Evolutionary conservation across 2,888 invertebrate genomes (phyloP), one percentile per base, ranked within the genome.

Genomic region (Ophioninae sp.): DNA sequence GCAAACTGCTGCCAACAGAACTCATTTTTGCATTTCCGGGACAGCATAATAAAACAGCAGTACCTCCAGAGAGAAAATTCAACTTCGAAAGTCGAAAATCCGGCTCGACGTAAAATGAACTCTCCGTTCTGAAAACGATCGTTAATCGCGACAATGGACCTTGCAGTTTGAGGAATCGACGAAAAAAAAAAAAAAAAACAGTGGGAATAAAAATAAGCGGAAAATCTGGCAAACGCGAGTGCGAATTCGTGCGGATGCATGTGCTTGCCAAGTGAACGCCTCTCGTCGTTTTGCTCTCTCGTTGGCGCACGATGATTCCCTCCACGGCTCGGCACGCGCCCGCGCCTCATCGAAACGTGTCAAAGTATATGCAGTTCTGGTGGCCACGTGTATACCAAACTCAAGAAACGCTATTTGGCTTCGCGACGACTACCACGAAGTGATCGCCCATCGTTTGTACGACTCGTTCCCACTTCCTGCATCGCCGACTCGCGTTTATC

Each of bases 241-340:
- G 88, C 88, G 87, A 88, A 89, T 89, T 23, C 30, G 63, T 37
- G 59, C 87, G 88, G 88, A 88, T 87, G 87, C 87, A 87, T 85
- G 86, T 86, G 87, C 51, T 9, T 65, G 78, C 78, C 79, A 80
- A 80, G 73, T 72, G 75, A 67, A 69, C 81, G 67, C 77, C 71
- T 72, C 59, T 51, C 74, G 51, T 71, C 76, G 58, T 64, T 59
- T 59, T 69, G 69, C 56, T 69, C 56, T 37, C 56, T 68, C 74
- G 65, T 59, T 79, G 71, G 79, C 71, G 68, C 75, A 63, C 56
- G 61, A 30, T 75, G 51, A 17, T 74, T 69, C 17, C 79, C 81
- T 75, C 71, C 81, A 20, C 63, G 0, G 10, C 23, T 64, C 63
- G 64, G 83, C 86, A 81, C 75, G 74, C 84, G 78, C 68, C 67